Conservation (phyloP, 2,113 vertebrate genomes). For the Caranx melampygus region DNA sequence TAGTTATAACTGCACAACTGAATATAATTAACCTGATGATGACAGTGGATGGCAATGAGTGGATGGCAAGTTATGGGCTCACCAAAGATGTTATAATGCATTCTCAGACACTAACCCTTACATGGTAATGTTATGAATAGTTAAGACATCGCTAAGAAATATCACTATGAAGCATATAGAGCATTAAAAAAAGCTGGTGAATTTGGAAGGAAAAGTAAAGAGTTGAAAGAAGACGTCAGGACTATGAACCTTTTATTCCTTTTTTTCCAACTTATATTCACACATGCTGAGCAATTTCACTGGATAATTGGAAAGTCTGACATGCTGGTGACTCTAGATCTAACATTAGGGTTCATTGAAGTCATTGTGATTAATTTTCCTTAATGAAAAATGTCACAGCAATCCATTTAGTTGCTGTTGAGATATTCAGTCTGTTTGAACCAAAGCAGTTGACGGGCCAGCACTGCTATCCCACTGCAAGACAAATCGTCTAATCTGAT, state of each 20-base stretch:
- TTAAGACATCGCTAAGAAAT: no score
- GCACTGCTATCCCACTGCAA: not conserved
- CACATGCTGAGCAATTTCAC: not conserved
- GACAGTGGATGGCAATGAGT: no score
- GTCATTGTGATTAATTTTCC: not conserved
- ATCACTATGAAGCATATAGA: no score
- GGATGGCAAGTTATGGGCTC: no score
- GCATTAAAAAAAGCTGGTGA: no score
- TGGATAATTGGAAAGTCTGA: not conserved
- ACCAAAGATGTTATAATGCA: not conserved
- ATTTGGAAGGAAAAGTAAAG: not conserved
- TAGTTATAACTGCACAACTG: no score
- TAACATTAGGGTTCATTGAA: not conserved
- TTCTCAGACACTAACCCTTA: no score
- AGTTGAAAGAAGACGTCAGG: not conserved
- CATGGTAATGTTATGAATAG: not conserved
- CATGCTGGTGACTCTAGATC: not conserved
- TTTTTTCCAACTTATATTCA: not conserved
- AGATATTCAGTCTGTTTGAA: not conserved
- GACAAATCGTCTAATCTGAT: not conserved
- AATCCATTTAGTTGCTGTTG: not conserved
- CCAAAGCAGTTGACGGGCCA: not conserved
- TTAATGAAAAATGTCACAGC: not conserved
- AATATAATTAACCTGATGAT: no score
- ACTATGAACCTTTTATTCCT: not conserved